Conservation (phyloP, 2,888 invertebrate species). For the Drosophila falleni region DNA sequence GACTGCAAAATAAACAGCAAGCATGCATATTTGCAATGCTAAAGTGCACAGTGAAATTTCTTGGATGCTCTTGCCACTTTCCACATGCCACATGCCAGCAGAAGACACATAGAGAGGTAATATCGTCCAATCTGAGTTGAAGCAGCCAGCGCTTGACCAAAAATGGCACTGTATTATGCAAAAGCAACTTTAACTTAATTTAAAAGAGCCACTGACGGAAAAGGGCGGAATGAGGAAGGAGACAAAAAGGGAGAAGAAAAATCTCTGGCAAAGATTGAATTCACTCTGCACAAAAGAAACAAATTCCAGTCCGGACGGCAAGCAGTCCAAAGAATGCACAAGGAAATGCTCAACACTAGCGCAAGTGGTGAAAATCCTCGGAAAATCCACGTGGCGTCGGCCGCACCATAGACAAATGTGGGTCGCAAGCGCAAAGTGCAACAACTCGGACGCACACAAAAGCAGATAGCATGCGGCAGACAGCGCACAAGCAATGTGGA, state of each 20-base stretch:
- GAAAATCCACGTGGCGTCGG: constrained; percentile 64
- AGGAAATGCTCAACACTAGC: constrained; percentile 65
- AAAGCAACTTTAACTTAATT: constrained; percentile 70
- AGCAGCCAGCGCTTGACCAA: constrained; percentile 58
- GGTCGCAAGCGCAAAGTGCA: constrained; percentile 80
- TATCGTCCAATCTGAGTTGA: constrained; percentile 13
- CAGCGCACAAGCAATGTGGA: constrained; percentile 8
- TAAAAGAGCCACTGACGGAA: constrained; percentile 59
- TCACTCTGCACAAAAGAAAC: constrained; percentile 59
- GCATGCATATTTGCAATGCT: constrained; percentile 50
- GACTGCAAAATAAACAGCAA: constrained; percentile 49
- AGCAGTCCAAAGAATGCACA: constrained; percentile 58
- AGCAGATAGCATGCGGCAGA: constrained; percentile 22
- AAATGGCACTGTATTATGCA: constrained; percentile 62
- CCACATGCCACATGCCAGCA: constrained; percentile 39
- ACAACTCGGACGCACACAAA: constrained; percentile 65
- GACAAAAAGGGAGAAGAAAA: constrained; percentile 19
- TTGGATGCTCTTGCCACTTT: constrained; percentile 48
- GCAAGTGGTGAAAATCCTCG: constrained; percentile 69
- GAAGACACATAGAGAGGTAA: constrained; percentile 38
- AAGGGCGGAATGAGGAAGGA: not conserved
- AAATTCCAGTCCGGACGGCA: constrained; percentile 56
- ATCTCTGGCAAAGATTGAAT: constrained; percentile 54
- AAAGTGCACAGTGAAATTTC: constrained; percentile 56
- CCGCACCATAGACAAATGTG: constrained; percentile 75